A percentile compares a stretch with the other conserved stretches of the same genome.
These are phyloP conservation scores for Chroicocephalus ridibundus DNA, from an alignment of 2,113 vertebrate genomes.

Conservation along the genomic window DNA sequence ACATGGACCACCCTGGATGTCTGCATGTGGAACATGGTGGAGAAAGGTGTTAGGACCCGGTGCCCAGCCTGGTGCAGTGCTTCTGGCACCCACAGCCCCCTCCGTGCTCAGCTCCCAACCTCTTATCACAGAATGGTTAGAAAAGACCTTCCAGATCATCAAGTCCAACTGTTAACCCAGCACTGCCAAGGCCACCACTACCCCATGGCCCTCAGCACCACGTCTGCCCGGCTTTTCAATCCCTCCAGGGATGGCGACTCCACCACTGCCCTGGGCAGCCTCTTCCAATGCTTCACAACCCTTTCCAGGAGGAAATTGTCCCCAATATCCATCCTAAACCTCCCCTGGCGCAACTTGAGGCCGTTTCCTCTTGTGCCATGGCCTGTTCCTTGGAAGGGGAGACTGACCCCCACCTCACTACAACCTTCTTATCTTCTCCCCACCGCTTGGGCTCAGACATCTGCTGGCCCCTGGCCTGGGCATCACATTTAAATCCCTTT, in stretches of 20 bases:
- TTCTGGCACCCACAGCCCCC: neutral
- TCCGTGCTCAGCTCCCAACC: neutral
- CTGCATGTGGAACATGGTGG: rapidly evolving
- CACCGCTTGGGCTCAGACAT: rapidly evolving
- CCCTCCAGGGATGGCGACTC: too few relatives aligned
- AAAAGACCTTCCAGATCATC: neutral
- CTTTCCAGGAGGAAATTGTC: neutral
- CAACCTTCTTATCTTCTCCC: neutral
- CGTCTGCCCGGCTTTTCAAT: too few relatives aligned
- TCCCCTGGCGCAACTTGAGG: neutral
- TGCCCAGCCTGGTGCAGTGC: too few relatives aligned
- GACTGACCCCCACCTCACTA: neutral
- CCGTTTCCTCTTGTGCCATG: neutral
- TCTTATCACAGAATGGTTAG: neutral
- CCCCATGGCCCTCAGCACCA: too few relatives aligned
- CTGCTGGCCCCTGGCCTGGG: neutral
- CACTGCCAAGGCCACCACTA: too few relatives aligned
- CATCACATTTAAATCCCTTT: neutral
- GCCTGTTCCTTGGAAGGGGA: neutral
- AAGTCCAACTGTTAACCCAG: too few relatives aligned
- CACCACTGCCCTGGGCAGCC: too few relatives aligned
- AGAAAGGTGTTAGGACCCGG: neutral
- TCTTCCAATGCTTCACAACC: neutral
- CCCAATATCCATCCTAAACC: neutral
- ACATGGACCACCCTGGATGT: too few relatives aligned